Percentiles rank a stretch among this genome's conserved stretches.
These are phyloP conservation scores for Gymnoscopelus microlampas DNA, from an alignment of 2,797 vertebrate genomes.

Conservation along the genomic window DNA sequence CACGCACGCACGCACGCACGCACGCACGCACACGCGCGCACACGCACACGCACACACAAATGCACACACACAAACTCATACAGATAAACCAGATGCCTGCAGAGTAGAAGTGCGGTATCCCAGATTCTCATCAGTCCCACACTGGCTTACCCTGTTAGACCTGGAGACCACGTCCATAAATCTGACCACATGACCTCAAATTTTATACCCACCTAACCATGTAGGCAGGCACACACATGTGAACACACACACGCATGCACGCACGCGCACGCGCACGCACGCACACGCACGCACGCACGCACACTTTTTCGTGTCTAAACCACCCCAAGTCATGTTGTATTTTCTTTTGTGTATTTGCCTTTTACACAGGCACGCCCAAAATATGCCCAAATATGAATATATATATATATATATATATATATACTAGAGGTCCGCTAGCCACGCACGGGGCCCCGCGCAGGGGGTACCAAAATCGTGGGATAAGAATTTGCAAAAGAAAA, in stretches of 20 bases:
- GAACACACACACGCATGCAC: neutral
- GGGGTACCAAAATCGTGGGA: no score
- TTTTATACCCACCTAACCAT: neutral
- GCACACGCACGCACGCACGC: neutral
- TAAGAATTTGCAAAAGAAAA: no score
- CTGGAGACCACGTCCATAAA: slow-evolving; percentile 58
- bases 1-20: neutral
- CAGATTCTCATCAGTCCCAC: slow-evolving; percentile 24
- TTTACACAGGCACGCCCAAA: no score
- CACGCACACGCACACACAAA: slow-evolving; percentile 12
- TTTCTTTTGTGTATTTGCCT: no score
- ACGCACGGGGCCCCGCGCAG: no score
- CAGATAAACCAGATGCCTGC: slow-evolving; percentile 35
- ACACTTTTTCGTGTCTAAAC: neutral
- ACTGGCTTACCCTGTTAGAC: slow-evolving; percentile 50
- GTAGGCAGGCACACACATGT: neutral
- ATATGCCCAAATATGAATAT: no score
- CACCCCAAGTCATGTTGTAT: no score
- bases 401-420: no score
- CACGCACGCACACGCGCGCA: slow-evolving; percentile 14
- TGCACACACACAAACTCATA: slow-evolving; percentile 27
- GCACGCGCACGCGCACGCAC: neutral
- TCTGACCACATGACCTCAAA: slow-evolving; percentile 54
- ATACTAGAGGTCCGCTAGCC: no score
- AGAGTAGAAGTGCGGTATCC: slow-evolving; percentile 42